A percentile compares a stretch with the other conserved stretches of the same genome.
phyloP scores from a whole-genome alignment of 1,140 invertebrate genomes.

The Calycopis cecrops region DNA sequence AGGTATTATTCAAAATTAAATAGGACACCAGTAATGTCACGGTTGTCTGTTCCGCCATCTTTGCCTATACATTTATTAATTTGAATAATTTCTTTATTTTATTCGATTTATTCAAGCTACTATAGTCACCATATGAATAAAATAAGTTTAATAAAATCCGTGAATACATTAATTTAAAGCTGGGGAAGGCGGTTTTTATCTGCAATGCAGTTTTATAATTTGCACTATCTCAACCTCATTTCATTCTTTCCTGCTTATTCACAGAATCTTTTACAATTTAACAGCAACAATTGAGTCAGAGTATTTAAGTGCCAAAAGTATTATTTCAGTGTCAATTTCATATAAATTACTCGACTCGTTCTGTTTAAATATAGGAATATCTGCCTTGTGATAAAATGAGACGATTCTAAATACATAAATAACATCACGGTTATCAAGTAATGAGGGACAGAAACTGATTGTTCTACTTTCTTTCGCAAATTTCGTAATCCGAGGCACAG shows the following conservation, averaged over 20 bases:
- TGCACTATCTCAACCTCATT: constrained; percentile 5
- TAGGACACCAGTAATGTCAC: constrained; percentile 63
- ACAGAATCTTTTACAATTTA: not conserved
- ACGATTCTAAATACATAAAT: too few relatives aligned
- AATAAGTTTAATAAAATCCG: not conserved
- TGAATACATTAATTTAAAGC: not conserved
- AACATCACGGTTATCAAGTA: too few relatives aligned
- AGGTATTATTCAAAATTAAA: constrained; percentile 49
- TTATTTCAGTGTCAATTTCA: too few relatives aligned
- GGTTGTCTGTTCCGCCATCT: constrained; percentile 60
- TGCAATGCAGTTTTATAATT: constrained; percentile 14
- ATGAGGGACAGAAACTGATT: too few relatives aligned
- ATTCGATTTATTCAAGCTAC: not conserved
- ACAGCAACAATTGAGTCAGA: too few relatives aligned
- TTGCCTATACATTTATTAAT: constrained; percentile 39
- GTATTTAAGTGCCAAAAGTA: too few relatives aligned
- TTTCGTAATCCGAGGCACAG: not conserved
- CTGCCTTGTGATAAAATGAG: too few relatives aligned
- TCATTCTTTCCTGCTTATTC: not conserved
- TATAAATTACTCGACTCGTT: too few relatives aligned
- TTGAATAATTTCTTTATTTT: constrained; percentile 41
- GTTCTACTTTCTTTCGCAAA: constrained; percentile 1
- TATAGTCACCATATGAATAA: constrained; percentile 2
- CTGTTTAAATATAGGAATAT: too few relatives aligned
- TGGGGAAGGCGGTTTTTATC: constrained; percentile 1